Base-by-base conservation (phyloP, 2,797 vertebrate species). In the Scyliorhinus canicula region DNA sequence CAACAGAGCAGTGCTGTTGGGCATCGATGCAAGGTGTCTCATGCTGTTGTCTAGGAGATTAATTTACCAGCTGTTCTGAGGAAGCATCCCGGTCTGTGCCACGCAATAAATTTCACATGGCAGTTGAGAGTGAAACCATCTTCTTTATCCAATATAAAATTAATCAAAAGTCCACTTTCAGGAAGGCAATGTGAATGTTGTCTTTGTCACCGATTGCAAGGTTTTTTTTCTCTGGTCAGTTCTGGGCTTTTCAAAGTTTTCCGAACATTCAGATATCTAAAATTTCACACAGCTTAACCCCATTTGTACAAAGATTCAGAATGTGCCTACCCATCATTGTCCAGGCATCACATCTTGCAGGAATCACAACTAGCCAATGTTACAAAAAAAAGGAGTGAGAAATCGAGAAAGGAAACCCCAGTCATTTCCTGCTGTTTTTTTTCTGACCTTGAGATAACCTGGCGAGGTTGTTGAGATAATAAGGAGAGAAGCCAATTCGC, bases 21-120 rank as follows among this genome's bases (percentile, higher is more conserved):
- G 88, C 60, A 91, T 44, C 40, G n/a, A 91, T 65, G 88, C 88
- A 91, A 91, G 88, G 57, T 91, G 88, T 65, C 88, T 65, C 60
- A 91, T 91, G 88, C 60, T 40, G 57, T 65, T 91, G 88, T 91
- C 88, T 65, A 91, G 88, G 88, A 65, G 60, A 91, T 91, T 91
- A 65, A 91, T 91, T 91, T 91, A 91, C 88, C 88, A 63, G 88
- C 88, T 91, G 60, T 91, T 91, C 88, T 65, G 63, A 91, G 60
- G 88, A 91, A 65, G 40, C 35, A 5, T 63, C 57, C 57, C 24
- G n/a, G 7, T 65, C 88, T 65, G 60, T 40, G 19, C n/a, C 60
- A 65, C 28, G n/a, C n/a, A 91, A 44, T 91, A 91, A 63, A 63
- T 65, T 19, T 31, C 88, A 63, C 40, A 63, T 26, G n/a, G 60